Conservation (phyloP, 1,140 invertebrate species). For the Lucilia sericata region DNA sequence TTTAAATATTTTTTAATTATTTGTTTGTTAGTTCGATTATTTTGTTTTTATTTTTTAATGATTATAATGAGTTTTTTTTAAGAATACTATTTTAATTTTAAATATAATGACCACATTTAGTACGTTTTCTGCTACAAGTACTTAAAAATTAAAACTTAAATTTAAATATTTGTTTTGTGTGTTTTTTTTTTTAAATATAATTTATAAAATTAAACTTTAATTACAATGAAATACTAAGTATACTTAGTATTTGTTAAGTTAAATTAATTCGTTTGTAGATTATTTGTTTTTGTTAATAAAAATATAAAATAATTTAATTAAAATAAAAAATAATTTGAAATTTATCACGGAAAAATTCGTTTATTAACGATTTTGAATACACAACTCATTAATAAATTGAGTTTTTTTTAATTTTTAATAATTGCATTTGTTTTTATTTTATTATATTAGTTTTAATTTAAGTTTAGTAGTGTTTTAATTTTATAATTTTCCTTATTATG, state of each 20-base stretch:
- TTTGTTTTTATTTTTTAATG: too few relatives aligned
- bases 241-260: neutral
- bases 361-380: slow-evolving; percentile 1
- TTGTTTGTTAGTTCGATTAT: too few relatives aligned
- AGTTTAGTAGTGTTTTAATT: neutral
- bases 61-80: too few relatives aligned
- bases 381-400: neutral
- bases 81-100: too few relatives aligned
- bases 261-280: neutral
- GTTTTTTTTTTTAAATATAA: too few relatives aligned
- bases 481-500: neutral
- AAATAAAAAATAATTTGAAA: slow-evolving; percentile 2
- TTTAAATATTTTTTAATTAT: too few relatives aligned
- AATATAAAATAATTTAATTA: neutral
- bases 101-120: too few relatives aligned
- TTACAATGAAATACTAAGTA: too few relatives aligned
- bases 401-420: neutral
- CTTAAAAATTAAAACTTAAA: too few relatives aligned
- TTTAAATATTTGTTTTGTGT: too few relatives aligned
- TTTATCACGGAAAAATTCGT: slow-evolving; percentile 15
- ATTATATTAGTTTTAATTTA: neutral
- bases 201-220: too few relatives aligned
- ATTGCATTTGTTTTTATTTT: neutral
- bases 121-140: too few relatives aligned
- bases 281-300: neutral